Evolutionary conservation across 2,113 vertebrate species (phyloP), one percentile per base, ranked within the genome.

Genomic region (Papio anubis): DNA sequence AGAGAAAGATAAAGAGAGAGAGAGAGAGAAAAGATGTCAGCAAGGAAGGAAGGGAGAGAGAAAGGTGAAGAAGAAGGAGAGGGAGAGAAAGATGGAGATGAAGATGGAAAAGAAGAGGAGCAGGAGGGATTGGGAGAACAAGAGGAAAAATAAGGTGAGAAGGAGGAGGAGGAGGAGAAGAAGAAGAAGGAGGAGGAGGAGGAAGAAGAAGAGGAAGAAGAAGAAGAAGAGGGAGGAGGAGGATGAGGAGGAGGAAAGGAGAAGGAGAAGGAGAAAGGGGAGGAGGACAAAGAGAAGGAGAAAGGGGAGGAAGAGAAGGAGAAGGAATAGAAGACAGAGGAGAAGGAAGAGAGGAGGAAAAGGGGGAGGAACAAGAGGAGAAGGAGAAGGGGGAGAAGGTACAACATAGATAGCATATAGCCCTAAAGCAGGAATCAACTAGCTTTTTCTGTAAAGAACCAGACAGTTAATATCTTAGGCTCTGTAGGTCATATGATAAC

Each of bases 211-310:
- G 21, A 23, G 2, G 55, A 9, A 3, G 8, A 8, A 20, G 18
- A 7, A 57, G 55, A 1, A 17, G 16, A 17, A 17, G 52, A 0
- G 1, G 52, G 14, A 17, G 45, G 2, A 10, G 45, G 43, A 43
- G 43, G 43, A 43, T 43, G 66, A 1, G 27, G 12, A 38, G 90
- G 3, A 40, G 0, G 27, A 45, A 48, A 88, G 27, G 17, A 88
- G 21, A 59, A 23, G 3, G 21, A 9, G 57, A 59, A 8, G 21
- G 23, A 23, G 21, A 23, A 48, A 48, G 2, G 57, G 8, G 57
- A 57, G 55, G 55, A 57, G 3, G 21, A 57, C 7, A 21, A 57
- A 8, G 55, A 57, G 8, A 20, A 55, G 55, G 55, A 55, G 20
- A 20, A 55, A 20, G 57, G 9, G 8, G 21, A 59, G 21, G 55